Evolutionary conservation across 2,888 invertebrate genomes (phyloP), one percentile per base, ranked within the genome.

Genomic region (Linnaemya tessellans): DNA sequence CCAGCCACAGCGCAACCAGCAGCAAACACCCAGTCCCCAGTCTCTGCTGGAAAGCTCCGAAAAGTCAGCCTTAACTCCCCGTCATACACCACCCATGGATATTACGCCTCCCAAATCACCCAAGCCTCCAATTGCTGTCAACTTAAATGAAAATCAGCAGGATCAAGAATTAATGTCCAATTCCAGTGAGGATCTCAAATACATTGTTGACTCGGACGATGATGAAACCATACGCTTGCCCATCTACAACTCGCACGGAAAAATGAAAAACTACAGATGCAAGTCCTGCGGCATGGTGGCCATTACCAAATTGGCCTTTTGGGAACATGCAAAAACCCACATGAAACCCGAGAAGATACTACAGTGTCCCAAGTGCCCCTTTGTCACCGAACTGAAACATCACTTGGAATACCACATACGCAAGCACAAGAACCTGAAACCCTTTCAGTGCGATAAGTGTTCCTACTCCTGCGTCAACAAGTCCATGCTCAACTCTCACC

Each of bases 341-440:
- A 99, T 99, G 89, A 98, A 97, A 89, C 95, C 96, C 0, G 99
- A 99, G 88, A 98, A 98, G 91, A 94, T 97, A 88, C 93, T 99
- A 38, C 95, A 95, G 84, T 99, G 99, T 90, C 96, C 96, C 5
- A 95, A 96, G 89, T 99, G 99, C 90, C 97, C 97, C 0, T 99
- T 99, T 90, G 98, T 99, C 4, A 99, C 99, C 0, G 99, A 99
- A 91, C 98, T 98, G 93, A 99, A 99, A 90, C 99, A 99, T 91
- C 99, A 99, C 89, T 93, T 99, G 83, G 99, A 99, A 91, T 99
- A 99, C 90, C 99, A 99, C 92, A 94, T 98, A 91, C 94, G 98
- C 58, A 99, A 99, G 91, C 99, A 99, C 92, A 95, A 96, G 89
- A 98, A 98, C 51, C 96, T 97, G 0, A 99, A 99, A 91, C 99